Evolutionary conservation across 2,888 invertebrate genomes (phyloP).

Genomic region (Malachius bipustulatus): DNA sequence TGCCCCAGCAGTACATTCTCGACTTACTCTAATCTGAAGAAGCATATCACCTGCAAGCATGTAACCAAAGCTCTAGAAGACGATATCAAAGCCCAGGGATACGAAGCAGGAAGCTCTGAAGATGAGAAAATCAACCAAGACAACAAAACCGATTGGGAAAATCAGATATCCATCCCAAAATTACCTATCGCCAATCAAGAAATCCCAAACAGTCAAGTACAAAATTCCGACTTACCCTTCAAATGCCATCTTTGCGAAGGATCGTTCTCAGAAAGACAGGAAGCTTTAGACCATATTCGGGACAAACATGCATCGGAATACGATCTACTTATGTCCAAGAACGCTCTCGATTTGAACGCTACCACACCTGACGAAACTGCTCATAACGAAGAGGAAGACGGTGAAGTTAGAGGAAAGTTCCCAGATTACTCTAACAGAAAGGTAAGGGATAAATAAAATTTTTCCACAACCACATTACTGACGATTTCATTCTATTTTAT

Average conservation of each 20-base stretch:
- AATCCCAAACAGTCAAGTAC: slow-evolving; percentile 22
- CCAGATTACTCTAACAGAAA: slow-evolving; percentile 80
- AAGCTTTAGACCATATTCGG: slow-evolving; percentile 72
- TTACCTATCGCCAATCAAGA: slow-evolving; percentile 18
- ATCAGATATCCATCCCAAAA: slow-evolving; percentile 27
- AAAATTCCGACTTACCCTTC: slow-evolving; percentile 61
- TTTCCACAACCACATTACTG: no score
- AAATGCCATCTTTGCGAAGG: slow-evolving; percentile 90
- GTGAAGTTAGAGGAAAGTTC: slow-evolving; percentile 64
- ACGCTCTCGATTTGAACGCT: slow-evolving; percentile 55
- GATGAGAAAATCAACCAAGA: slow-evolving; percentile 35
- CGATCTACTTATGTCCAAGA: slow-evolving; percentile 69
- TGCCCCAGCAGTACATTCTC: slow-evolving; percentile 78
- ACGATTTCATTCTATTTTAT: no score
- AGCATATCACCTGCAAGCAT: slow-evolving; percentile 65
- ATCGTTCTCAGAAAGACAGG: slow-evolving; percentile 67
- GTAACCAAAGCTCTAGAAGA: slow-evolving; percentile 38
- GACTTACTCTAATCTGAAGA: slow-evolving; percentile 64
- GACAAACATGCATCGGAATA: slow-evolving; percentile 66
- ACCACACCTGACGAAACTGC: slow-evolving; percentile 36
- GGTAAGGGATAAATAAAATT: no score
- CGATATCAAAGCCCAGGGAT: slow-evolving; percentile 34
- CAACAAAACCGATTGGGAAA: slow-evolving; percentile 28
- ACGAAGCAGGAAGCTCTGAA: slow-evolving; percentile 36
- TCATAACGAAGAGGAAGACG: slow-evolving; percentile 54